These are phyloP conservation scores for Atrichornis clamosus DNA, from an alignment of 2,113 vertebrate genomes.

Conservation along the genomic window DNA sequence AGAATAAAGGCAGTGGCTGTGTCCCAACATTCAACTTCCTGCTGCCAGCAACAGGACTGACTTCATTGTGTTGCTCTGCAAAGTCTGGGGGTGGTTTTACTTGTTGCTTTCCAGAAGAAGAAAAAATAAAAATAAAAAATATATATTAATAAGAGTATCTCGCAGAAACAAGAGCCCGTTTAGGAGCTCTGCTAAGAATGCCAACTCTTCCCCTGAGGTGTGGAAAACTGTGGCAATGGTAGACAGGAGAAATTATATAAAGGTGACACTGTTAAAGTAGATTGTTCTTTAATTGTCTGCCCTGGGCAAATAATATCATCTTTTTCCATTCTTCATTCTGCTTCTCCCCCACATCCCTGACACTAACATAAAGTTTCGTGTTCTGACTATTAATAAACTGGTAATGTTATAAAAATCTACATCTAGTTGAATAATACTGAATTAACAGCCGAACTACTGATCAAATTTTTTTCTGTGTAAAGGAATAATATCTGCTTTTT, in stretches of 20 bases:
- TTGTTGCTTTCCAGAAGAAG: background rate
- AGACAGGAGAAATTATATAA: slow-evolving; percentile 42
- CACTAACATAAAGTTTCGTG: slow-evolving; percentile 45
- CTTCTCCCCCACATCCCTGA: slow-evolving; percentile 30
- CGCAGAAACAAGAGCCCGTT: slow-evolving; percentile 9
- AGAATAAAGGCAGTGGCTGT: slow-evolving; percentile 2
- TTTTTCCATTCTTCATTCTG: slow-evolving; percentile 52
- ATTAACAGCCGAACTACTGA: background rate
- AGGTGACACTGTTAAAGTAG: slow-evolving; percentile 29
- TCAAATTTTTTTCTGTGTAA: background rate
- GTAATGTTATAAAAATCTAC: slow-evolving; percentile 40
- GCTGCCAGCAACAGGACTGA: background rate
- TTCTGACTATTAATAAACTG: slow-evolving; percentile 60
- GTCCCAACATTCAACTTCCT: background rate
- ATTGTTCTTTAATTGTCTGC: slow-evolving; percentile 63
- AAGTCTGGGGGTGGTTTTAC: background rate
- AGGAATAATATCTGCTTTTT: background rate
- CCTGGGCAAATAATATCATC: slow-evolving; percentile 54
- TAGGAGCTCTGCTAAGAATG: slow-evolving; percentile 15
- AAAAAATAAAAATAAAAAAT: background rate
- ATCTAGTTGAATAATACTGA: slow-evolving; percentile 2
- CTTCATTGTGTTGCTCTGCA: background rate
- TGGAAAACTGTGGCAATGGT: slow-evolving; percentile 27
- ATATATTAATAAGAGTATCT: background rate
- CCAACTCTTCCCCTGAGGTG: slow-evolving; percentile 17